Evolutionary conservation across 64 coral and sea anemone species (phyloP).

Genomic region (Montipora foliosa): DNA sequence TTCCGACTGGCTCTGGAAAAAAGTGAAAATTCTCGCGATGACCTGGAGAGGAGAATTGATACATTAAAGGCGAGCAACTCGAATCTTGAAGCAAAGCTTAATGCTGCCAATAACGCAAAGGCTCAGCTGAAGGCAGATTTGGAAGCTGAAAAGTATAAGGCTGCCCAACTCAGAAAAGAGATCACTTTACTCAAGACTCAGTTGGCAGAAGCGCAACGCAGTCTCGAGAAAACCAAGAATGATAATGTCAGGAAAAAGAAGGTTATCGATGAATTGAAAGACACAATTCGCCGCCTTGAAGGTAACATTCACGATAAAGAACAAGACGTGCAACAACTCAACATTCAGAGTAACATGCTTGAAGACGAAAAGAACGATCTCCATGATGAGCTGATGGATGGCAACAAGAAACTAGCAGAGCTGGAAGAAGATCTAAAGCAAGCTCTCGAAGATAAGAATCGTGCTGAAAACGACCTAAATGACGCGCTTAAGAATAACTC

Average conservation of each 20-base stretch:
- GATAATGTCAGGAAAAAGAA: conserved; percentile 93
- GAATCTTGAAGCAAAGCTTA: conserved; percentile 84
- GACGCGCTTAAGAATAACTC: conserved; percentile 75
- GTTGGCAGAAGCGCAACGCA: conserved; percentile 81
- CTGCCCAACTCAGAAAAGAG: conserved; percentile 83
- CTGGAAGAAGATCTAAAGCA: conserved; percentile 75
- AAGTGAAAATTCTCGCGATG: conserved; percentile 86
- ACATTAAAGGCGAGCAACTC: conserved; percentile 76
- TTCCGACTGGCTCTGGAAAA: conserved; percentile 84
- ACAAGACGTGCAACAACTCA: conserved; percentile 79
- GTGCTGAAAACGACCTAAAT: conserved; percentile 68
- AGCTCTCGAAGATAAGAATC: conserved; percentile 72
- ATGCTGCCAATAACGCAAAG: conserved; percentile 82
- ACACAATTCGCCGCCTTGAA: conserved; percentile 81
- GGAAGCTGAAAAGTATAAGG: conserved; percentile 88
- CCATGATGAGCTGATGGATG: conserved; percentile 80
- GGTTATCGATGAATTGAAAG: conserved; percentile 87
- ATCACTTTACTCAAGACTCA: conserved; percentile 73
- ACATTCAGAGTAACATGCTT: conserved; percentile 87
- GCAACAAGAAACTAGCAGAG: conserved; percentile 73
- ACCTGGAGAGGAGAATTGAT: conserved; percentile 76
- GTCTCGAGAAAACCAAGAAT: conserved; percentile 78
- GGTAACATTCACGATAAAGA: conserved; percentile 86
- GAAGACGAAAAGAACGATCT: conserved; percentile 93
- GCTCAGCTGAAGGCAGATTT: conserved; percentile 80